A percentile compares a stretch with the other conserved stretches of the same genome.
Conservation (phyloP, 2,113 vertebrate genomes). For the Bubo blakistoni region DNA sequence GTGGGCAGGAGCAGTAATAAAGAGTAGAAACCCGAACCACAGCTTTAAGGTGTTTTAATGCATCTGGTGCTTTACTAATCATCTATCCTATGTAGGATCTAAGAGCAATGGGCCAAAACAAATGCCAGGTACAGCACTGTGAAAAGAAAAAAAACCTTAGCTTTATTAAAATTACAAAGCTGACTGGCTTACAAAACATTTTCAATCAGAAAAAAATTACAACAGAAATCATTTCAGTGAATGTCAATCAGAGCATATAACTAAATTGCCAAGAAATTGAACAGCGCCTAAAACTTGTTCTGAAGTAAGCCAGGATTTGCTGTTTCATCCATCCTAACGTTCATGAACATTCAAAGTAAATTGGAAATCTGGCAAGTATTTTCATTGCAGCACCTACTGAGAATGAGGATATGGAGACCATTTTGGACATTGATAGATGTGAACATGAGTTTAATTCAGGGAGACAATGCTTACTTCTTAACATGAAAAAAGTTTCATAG, state of each 20-base stretch:
- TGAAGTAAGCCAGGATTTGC: background rate
- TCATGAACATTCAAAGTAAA: constrained; percentile 45
- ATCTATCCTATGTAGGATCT: background rate
- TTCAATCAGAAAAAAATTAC: background rate
- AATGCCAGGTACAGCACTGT: background rate
- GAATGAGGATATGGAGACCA: background rate
- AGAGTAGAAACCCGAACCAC: constrained; percentile 34
- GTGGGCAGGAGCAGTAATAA: constrained; percentile 17
- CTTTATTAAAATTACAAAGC: background rate
- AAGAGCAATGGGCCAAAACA: background rate
- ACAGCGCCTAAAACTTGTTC: background rate
- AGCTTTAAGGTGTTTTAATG: constrained; percentile 43
- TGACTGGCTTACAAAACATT: background rate
- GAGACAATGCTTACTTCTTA: constrained; percentile 2
- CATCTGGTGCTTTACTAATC: background rate
- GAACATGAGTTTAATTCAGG: background rate
- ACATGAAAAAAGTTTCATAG: background rate
- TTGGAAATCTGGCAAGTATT: background rate
- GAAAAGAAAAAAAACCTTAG: background rate
- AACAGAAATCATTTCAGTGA: background rate
- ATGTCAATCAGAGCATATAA: background rate
- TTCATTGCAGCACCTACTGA: background rate
- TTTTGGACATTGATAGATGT: background rate
- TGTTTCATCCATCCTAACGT: background rate
- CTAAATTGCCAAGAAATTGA: background rate